phyloP scores from a whole-genome alignment of 2,797 vertebrate species.

The Choloepus didactylus region DNA sequence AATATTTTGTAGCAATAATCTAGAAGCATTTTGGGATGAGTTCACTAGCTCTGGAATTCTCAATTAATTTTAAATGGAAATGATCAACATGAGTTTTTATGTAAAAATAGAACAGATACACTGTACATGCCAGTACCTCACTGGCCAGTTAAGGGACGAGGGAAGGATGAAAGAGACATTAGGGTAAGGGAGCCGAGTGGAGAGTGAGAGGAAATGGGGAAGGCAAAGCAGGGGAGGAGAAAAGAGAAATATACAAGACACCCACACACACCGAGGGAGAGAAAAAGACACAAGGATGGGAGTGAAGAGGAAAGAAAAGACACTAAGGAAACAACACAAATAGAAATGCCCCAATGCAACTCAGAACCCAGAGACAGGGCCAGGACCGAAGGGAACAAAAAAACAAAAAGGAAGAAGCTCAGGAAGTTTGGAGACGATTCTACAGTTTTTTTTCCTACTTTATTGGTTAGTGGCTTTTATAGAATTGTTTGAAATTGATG shows the following conservation, averaged over 20 bases:
- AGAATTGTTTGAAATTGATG: neutral
- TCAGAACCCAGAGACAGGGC: neutral
- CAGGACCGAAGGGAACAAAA: neutral
- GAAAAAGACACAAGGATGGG: neutral
- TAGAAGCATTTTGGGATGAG: neutral
- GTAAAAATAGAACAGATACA: neutral
- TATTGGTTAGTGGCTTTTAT: neutral
- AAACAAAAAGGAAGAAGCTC: neutral
- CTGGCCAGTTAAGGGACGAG: neutral
- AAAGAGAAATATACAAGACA: neutral
- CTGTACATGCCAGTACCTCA: neutral
- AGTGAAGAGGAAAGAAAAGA: neutral
- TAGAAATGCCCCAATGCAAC: neutral
- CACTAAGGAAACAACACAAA: neutral
- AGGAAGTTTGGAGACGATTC: neutral
- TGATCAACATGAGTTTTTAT: neutral
- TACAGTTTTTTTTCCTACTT: neutral
- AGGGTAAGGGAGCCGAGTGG: neutral
- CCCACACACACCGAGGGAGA: neutral
- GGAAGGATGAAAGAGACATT: neutral
- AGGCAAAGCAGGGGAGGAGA: neutral
- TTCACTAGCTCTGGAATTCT: neutral
- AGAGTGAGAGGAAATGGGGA: neutral
- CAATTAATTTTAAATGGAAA: constrained; percentile 49
- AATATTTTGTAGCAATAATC: neutral